Evolutionary conservation across 2,797 vertebrate genomes (phyloP), one percentile per base, ranked within the genome.

Genomic region (Sebastes oblongus): DNA sequence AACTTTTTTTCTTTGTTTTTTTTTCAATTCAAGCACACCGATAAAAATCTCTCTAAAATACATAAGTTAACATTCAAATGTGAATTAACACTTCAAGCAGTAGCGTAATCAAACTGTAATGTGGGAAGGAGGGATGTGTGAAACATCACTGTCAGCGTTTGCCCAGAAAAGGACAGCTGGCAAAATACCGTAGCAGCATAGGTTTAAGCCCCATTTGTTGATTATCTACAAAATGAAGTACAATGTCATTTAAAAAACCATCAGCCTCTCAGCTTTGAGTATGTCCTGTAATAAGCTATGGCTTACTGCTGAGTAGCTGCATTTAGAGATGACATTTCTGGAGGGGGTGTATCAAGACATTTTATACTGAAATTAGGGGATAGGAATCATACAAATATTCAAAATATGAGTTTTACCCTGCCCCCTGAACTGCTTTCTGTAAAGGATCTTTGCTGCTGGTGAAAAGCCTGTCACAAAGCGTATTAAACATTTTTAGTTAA

Each of bases 1-100:
- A 88, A 82, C n/a, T 10, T 52, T 68, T 81, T 86, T 83, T 79
- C 54, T 87, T 81, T 68, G 10, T 59, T 52, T 25, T 30, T 30
- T 30, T 72, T 68, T 55, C 50, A 71, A 69, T 81, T 91, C 66
- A 79, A 90, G 62, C 92, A 91, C 89, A 89, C 80, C 29, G 69
- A 91, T 86, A 80, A 85, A 87, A 90, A 78, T 83, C 84, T 92
- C 75, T 86, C 84, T 89, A 90, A 90, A 92, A 91, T 87, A 93
- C 90, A 93, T 92, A 92, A 94, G 89, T 94, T 93, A 95, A 95
- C 94, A 96, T 95, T 95, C 91, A 94, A 89, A 92, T 86, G 90
- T 94, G 88, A 93, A 81, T 91, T 59, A 93, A 89, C 93, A 94
- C 92, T 90, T 92, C 91, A 94, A 95, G 93, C 94, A 84, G 93